Percentiles rank a stretch among this genome's conserved stretches.
phyloP scores from a whole-genome alignment of 35 echinoderm and acorn worm species.

The Heliocidaris tuberculata region DNA sequence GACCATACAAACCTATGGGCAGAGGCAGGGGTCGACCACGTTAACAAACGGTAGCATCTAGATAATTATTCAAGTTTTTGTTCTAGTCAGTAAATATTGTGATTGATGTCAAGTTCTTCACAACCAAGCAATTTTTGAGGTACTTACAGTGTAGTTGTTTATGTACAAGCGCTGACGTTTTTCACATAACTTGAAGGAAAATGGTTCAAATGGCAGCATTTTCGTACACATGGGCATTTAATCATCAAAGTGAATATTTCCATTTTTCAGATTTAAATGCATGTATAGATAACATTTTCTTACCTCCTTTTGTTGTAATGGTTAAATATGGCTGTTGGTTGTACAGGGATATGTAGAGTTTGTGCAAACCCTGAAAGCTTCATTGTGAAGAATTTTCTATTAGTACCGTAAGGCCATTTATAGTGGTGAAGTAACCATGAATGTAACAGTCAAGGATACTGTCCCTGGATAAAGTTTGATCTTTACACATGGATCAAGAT shows the following conservation, averaged over 20 bases:
- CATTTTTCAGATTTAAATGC: neutral
- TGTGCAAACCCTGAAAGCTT: neutral
- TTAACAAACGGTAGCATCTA: neutral
- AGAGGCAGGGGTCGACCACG: slow-evolving; percentile 84
- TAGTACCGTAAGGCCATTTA: too few species aligned
- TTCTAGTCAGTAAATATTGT: neutral
- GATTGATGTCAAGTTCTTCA: neutral
- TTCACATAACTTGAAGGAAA: neutral
- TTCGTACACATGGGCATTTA: neutral
- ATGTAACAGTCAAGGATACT: too few species aligned
- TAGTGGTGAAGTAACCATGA: too few species aligned
- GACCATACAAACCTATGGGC: slow-evolving; percentile 77
- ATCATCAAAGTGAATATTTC: neutral
- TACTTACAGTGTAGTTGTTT: neutral
- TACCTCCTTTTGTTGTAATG: neutral
- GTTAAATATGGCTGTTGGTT: neutral
- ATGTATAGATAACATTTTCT: neutral
- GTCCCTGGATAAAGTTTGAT: too few species aligned
- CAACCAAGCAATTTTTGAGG: neutral
- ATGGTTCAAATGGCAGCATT: neutral
- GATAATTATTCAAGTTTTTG: neutral
- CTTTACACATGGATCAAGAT: too few species aligned
- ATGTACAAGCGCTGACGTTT: neutral
- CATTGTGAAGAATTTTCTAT: too few species aligned
- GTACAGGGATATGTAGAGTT: neutral